Conservation (phyloP, 2,113 vertebrate species). For the Saccopteryx leptura region DNA sequence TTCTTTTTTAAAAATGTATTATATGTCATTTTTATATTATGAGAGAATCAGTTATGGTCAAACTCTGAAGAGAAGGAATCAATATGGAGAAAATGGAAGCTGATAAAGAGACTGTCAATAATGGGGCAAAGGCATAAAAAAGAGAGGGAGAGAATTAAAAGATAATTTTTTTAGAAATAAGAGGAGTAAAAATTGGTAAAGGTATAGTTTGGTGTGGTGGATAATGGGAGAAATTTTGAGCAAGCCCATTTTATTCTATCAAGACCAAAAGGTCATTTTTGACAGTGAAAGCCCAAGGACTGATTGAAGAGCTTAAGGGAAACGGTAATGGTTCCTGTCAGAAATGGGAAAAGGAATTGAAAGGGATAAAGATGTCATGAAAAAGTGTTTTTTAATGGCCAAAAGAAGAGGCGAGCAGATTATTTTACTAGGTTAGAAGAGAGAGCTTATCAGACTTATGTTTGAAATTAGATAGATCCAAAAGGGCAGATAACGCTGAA, state of each 20-base stretch:
- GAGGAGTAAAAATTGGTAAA: neutral
- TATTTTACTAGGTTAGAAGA: neutral
- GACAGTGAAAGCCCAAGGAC: neutral
- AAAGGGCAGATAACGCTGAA: constrained; percentile 50
- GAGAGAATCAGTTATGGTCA: neutral
- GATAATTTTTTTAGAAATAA: constrained; percentile 32
- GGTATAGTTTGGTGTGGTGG: neutral
- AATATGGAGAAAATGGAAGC: constrained; percentile 42
- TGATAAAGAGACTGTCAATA: constrained; percentile 2
- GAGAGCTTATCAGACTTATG: constrained; percentile 1
- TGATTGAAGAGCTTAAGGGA: constrained; percentile 31
- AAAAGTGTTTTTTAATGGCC: neutral
- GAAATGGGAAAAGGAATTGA: constrained; percentile 22
- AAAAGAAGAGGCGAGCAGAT: neutral
- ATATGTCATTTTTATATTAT: constrained; percentile 45
- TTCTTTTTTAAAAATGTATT: constrained; percentile 24
- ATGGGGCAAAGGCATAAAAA: neutral
- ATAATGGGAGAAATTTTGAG: constrained; percentile 29
- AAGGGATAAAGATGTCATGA: constrained; percentile 28
- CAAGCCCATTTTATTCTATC: neutral
- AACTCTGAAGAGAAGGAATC: constrained; percentile 47
- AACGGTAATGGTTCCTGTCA: neutral
- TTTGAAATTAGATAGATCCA: neutral
- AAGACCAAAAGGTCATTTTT: constrained; percentile 44
- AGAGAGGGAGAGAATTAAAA: neutral